Evolutionary conservation across 2,797 vertebrate species (phyloP).

Genomic region (Manis javanica): DNA sequence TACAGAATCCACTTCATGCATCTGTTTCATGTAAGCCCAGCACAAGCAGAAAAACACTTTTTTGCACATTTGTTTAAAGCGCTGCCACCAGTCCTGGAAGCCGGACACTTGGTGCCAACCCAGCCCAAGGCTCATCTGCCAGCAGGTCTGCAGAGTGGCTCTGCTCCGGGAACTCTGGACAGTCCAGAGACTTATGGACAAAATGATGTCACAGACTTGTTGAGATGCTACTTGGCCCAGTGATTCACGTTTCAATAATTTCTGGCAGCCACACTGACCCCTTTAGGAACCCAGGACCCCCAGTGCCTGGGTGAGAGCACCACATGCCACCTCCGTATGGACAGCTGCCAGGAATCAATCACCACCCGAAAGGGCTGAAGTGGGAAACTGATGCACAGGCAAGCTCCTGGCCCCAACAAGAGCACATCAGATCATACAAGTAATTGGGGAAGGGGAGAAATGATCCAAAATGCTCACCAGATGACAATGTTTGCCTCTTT

Average conservation of each 20-base stretch:
- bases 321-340: neutral
- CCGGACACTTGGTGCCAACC: neutral
- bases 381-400: neutral
- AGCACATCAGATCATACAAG: neutral
- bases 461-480: neutral
- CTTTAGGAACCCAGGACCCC: neutral
- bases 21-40: neutral
- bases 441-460: neutral
- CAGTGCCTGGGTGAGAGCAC: too few relatives aligned
- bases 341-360: neutral
- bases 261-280: neutral
- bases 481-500: neutral
- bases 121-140: neutral
- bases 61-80: neutral
- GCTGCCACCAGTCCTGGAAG: neutral
- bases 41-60: neutral
- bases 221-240: neutral
- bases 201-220: neutral
- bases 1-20: neutral
- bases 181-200: neutral
- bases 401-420: neutral
- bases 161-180: neutral
- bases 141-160: neutral
- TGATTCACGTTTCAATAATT: constrained; percentile 25
- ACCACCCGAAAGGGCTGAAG: neutral